Percentiles rank a stretch among this genome's conserved stretches.
These are phyloP conservation scores for Pygathrix nemaeus DNA, from an alignment of 2,113 vertebrate genomes.

Conservation along the genomic window DNA sequence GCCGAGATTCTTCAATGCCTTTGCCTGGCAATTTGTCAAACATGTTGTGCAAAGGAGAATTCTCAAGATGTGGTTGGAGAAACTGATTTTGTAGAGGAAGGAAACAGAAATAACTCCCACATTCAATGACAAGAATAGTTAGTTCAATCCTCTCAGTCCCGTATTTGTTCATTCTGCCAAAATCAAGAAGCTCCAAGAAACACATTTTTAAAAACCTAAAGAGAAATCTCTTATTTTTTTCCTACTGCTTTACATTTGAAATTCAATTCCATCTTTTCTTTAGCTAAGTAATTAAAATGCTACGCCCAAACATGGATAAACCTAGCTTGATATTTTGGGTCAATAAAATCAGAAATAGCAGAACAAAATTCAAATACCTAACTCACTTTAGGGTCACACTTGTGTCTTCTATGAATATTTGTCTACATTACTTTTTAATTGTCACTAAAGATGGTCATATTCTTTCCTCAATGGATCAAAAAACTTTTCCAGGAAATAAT, in stretches of 20 bases:
- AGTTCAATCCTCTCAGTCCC: neutral
- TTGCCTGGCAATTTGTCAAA: neutral
- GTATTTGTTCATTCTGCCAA: conserved; percentile 25
- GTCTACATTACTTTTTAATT: neutral
- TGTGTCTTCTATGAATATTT: neutral
- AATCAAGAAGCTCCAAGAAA: neutral
- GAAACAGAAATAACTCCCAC: conserved; percentile 45
- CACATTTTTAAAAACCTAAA: conserved; percentile 14
- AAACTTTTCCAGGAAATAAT: neutral
- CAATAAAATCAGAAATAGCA: neutral
- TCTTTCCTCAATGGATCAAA: neutral
- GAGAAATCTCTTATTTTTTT: neutral
- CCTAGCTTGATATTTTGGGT: neutral
- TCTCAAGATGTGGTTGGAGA: neutral
- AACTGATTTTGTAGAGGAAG: conserved; percentile 35
- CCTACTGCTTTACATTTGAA: neutral
- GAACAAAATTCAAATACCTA: neutral
- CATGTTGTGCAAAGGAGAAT: neutral
- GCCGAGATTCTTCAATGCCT: neutral
- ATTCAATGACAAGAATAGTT: conserved; percentile 37
- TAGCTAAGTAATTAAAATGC: neutral
- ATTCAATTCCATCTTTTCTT: neutral
- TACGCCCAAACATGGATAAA: neutral
- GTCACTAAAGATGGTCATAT: neutral
- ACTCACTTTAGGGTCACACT: neutral